Conservation (phyloP, 92 coral and sea anemone species). For the Phenganax stokvisi region DNA sequence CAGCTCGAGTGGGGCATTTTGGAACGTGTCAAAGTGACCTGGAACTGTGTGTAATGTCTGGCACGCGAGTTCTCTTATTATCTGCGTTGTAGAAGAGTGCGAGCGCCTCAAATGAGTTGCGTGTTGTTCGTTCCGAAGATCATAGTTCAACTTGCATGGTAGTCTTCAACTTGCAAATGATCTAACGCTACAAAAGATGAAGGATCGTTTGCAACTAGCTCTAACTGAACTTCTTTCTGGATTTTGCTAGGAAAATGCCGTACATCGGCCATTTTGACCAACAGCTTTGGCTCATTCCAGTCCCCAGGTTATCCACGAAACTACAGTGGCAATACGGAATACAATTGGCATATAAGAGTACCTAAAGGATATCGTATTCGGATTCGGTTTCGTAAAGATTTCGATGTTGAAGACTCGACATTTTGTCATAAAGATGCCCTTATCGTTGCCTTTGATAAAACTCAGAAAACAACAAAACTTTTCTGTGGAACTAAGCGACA, state of each 20-base stretch:
- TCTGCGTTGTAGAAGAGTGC: too few relatives aligned
- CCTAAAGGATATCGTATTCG: conserved; percentile 83
- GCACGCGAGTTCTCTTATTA: too few relatives aligned
- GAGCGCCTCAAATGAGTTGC: too few relatives aligned
- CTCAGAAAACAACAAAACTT: conserved; percentile 58
- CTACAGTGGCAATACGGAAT: conserved; percentile 57
- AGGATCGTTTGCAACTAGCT: background rate
- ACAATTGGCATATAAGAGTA: conserved; percentile 81
- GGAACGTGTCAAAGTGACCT: too few relatives aligned
- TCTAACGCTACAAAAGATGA: background rate
- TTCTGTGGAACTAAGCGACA: conserved; percentile 74
- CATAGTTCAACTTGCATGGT: background rate
- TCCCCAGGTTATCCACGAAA: conserved; percentile 82
- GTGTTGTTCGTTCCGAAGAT: too few relatives aligned
- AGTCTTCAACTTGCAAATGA: background rate
- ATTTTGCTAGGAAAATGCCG: conserved; percentile 26
- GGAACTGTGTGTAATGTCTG: too few relatives aligned
- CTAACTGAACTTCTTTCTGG: background rate
- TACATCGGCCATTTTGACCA: conserved; percentile 53
- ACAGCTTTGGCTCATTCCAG: conserved; percentile 64
- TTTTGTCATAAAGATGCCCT: conserved; percentile 72
- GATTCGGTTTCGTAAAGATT: conserved; percentile 74
- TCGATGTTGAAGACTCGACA: conserved; percentile 67
- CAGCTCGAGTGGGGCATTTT: background rate
- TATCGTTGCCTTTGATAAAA: conserved; percentile 67